phyloP scores from a whole-genome alignment of 2,797 vertebrate species.

The Coregonus ussuriensis region DNA sequence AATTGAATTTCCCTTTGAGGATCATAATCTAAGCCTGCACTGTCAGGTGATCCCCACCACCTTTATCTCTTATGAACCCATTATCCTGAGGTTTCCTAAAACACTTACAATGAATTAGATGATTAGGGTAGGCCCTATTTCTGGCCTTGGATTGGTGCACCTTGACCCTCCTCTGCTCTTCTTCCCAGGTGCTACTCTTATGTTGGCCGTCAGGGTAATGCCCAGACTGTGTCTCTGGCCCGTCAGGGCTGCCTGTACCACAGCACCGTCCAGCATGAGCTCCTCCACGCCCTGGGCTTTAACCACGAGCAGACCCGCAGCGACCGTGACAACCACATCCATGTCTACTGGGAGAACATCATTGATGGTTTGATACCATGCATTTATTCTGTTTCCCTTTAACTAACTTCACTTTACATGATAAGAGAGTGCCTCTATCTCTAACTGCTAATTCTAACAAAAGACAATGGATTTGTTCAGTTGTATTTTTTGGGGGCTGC shows the following conservation, averaged over 20 bases:
- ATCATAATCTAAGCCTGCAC: not conserved
- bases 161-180: not conserved
- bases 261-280: conserved; percentile 75
- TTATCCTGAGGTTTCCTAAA: not conserved
- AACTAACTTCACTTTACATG: not conserved
- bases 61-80: not conserved
- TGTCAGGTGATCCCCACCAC: not conserved
- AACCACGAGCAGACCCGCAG: conserved; percentile 78
- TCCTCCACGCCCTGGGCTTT: conserved; percentile 79
- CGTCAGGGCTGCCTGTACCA: conserved; percentile 63
- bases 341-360: conserved; percentile 65
- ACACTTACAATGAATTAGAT: not conserved
- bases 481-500: not conserved
- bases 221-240: conserved; percentile 74
- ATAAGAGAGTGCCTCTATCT: not conserved
- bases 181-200: conserved; percentile 72
- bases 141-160: not conserved
- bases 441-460: not conserved
- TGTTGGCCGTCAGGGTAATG: conserved; percentile 67
- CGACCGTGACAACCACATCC: conserved; percentile 74
- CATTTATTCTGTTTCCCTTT: not conserved
- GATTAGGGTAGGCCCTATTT: not conserved
- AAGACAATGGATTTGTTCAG: not conserved
- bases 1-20: not conserved
- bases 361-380: not conserved